Evolutionary conservation across 1,140 invertebrate genomes (phyloP).

Genomic region (Ctenoplectra terminalis): DNA sequence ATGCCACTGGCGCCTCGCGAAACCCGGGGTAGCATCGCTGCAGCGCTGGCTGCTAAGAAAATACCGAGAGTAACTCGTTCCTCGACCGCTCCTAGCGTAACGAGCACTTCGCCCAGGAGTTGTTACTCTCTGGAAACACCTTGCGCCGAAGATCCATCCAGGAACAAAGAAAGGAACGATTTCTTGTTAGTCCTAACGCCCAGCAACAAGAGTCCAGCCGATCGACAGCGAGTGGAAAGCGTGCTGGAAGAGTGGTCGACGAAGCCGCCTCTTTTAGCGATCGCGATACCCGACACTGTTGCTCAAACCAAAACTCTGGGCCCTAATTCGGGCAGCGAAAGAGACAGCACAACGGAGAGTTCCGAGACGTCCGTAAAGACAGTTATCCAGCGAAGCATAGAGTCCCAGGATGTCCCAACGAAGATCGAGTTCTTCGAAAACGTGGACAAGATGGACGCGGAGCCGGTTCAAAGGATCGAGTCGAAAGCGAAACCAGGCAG

Average conservation of each 20-base stretch:
- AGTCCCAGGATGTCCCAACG: slow-evolving; percentile 85
- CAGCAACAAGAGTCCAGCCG: slow-evolving; percentile 73
- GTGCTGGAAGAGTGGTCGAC: slow-evolving; percentile 82
- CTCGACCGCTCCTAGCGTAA: slow-evolving; percentile 33
- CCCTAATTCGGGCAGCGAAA: slow-evolving; percentile 84
- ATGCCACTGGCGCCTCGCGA: slow-evolving; percentile 85
- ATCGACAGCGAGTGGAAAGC: slow-evolving; percentile 79
- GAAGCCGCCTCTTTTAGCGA: slow-evolving; percentile 67
- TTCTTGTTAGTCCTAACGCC: slow-evolving; percentile 83
- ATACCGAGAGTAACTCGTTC: slow-evolving; percentile 1
- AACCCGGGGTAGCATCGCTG: slow-evolving; percentile 86
- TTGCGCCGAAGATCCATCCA: slow-evolving; percentile 76
- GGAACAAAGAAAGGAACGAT: slow-evolving; percentile 77
- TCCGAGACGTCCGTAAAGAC: slow-evolving; percentile 88
- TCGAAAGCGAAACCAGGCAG: no score
- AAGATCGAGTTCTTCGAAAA: slow-evolving; percentile 93
- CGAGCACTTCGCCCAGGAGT: slow-evolving; percentile 81
- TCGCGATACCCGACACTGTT: slow-evolving; percentile 72
- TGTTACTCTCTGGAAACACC: slow-evolving; percentile 84
- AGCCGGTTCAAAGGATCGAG: slow-evolving; percentile 46
- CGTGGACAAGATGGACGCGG: slow-evolving; percentile 76
- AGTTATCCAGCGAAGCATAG: slow-evolving; percentile 83
- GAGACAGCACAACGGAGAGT: slow-evolving; percentile 85
- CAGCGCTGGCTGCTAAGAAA: slow-evolving; percentile 81
- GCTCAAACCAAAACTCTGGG: slow-evolving; percentile 64